Evolutionary conservation across 2,113 vertebrate species (phyloP).

Genomic region (Esox niger): DNA sequence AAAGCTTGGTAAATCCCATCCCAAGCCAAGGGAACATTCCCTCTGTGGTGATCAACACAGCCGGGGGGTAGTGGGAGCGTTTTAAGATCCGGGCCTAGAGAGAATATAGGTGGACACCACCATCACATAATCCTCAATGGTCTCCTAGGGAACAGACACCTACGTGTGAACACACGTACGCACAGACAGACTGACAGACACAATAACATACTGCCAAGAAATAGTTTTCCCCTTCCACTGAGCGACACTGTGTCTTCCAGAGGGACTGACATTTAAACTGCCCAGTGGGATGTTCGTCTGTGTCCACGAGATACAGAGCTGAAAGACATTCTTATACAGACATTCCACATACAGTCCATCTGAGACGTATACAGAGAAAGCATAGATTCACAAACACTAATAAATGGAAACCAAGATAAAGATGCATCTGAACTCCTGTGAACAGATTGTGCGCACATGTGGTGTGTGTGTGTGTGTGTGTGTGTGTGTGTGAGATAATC

Average conservation of each 20-base stretch:
- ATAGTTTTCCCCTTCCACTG: too few species aligned
- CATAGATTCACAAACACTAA: neutral
- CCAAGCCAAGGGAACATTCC: neutral
- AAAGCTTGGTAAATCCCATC: slow-evolving; percentile 23
- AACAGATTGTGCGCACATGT: neutral
- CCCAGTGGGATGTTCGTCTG: too few species aligned
- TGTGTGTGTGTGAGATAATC: slow-evolving; percentile 14
- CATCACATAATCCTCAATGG: neutral
- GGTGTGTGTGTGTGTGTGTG: neutral
- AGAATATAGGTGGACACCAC: neutral
- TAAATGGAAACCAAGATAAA: neutral
- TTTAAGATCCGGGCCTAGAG: neutral
- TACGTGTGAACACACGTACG: neutral
- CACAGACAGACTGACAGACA: neutral
- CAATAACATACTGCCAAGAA: neutral
- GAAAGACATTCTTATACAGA: too few species aligned
- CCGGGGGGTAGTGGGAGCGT: neutral
- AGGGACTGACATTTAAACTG: neutral
- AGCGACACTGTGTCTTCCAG: neutral
- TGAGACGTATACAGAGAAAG: neutral
- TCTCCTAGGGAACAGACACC: neutral
- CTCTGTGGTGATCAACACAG: neutral
- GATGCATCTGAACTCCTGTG: neutral
- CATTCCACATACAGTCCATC: too few species aligned
- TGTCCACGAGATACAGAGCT: too few species aligned